These are phyloP conservation scores for Myotis brandtii DNA, from an alignment of 2,113 vertebrate genomes.

Conservation along the genomic window DNA sequence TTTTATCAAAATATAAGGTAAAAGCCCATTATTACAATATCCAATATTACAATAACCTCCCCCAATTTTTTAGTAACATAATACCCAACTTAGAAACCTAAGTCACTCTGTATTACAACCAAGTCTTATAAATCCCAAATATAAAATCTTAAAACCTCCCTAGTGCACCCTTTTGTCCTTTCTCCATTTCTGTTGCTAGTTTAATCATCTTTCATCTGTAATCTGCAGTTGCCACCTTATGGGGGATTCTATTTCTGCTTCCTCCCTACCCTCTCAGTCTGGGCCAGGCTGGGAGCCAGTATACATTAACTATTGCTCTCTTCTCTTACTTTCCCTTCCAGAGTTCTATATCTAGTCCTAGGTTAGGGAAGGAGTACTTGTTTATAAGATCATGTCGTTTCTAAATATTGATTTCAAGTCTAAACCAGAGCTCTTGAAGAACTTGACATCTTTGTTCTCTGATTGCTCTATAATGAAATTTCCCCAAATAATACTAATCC, in stretches of 20 bases:
- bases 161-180: not conserved
- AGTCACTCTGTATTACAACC: not conserved
- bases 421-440: slow-evolving; percentile 44
- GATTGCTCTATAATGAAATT: slow-evolving; percentile 30
- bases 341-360: not conserved
- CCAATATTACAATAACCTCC: not conserved
- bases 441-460: slow-evolving; percentile 45
- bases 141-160: not conserved
- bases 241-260: not conserved
- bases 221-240: not conserved
- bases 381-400: slow-evolving; percentile 38
- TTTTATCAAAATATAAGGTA: slow-evolving; percentile 33
- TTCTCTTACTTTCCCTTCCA: not conserved
- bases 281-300: not conserved
- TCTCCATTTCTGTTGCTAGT: slow-evolving; percentile 11
- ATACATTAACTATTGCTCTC: not conserved
- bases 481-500: not conserved
- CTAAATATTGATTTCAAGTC: slow-evolving; percentile 40
- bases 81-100: not conserved
- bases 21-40: not conserved
- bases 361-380: not conserved
- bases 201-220: not conserved
- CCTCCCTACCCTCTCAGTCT: not conserved
- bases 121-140: not conserved
- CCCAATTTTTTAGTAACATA: slow-evolving; percentile 2